Evolutionary conservation across 2,113 vertebrate genomes (phyloP), one percentile per base, ranked within the genome.

Genomic region (Pelvicachromis taeniatus): DNA sequence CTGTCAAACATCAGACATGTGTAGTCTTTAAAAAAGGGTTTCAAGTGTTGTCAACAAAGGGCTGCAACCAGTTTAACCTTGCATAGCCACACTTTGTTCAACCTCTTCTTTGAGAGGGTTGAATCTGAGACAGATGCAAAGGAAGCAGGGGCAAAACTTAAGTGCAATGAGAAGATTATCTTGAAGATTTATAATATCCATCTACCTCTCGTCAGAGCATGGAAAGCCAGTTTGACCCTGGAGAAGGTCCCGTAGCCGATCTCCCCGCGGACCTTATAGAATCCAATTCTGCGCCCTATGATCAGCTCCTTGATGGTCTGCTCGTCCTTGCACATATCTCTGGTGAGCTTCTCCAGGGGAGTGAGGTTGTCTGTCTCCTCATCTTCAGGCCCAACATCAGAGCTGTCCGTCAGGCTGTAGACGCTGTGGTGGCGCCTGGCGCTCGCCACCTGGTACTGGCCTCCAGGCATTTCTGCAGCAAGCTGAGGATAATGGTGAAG

Each of bases 161-260:
- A 40, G 38, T 31, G 53, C 9, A 17, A 8, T 2, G 31, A 2
- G 17, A 21, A 78, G 53, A 55, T 56, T 78, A 23, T 42, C 54
- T 56, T 21, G 14, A 40, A 56, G n/a, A 58, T 19, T 17, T 35
- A 42, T 21, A 23, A 40, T 9, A 14, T 14, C 9, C 16, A 77
- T 23, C 12, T 33, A 99, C 98, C 99, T 99, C 96, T 98, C 33
- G 97, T 98, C 63, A 99, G 95, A 26, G 97, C 96, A 77, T 99
- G 97, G 90, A 98, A 96, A 54, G 97, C 98, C 83, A 99, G 94
- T 91, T 98, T 99, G 93, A 99, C 98, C 88, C 97, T 97, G 5
- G 98, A 99, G 85, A 99, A 99, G 92, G 97, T 98, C 23, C 99
- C 99, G 5, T 93, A 97, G 81, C 99, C 98, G 9, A 99, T 99